phyloP scores from a whole-genome alignment of 2,797 vertebrate species.

The Melanotaenia maccullochi region DNA sequence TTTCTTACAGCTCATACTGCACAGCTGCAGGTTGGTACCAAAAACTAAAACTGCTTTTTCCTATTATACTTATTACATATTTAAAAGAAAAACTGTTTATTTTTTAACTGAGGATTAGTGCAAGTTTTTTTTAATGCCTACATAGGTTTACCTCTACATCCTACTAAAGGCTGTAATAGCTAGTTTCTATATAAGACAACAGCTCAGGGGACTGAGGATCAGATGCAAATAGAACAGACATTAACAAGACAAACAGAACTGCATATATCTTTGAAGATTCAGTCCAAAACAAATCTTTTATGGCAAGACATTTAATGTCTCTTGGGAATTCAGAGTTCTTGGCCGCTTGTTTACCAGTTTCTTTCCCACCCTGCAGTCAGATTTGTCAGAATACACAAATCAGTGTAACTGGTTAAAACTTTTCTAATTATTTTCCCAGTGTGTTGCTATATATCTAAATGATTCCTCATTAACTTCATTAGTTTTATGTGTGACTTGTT shows the following conservation, averaged over 20 bases:
- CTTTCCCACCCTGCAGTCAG: slow-evolving; percentile 10
- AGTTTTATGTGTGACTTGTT: background rate
- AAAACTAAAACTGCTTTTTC: too few relatives aligned
- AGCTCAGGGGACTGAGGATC: too few relatives aligned
- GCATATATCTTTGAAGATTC: slow-evolving; percentile 11
- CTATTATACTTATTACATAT: too few relatives aligned
- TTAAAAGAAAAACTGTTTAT: too few relatives aligned
- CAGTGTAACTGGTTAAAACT: background rate
- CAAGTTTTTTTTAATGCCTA: too few relatives aligned
- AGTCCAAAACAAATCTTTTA: slow-evolving; percentile 31
- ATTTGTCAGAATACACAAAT: slow-evolving; percentile 17
- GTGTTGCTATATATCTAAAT: background rate
- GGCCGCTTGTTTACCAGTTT: slow-evolving; percentile 23
- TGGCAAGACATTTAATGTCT: slow-evolving; percentile 23
- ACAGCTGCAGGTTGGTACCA: too few relatives aligned
- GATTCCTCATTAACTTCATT: background rate
- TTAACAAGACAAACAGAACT: background rate
- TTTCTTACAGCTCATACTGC: too few relatives aligned
- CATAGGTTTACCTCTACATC: too few relatives aligned
- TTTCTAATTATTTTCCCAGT: background rate
- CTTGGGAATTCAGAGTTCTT: background rate
- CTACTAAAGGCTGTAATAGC: too few relatives aligned
- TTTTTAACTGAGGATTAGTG: too few relatives aligned
- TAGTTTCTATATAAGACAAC: too few relatives aligned
- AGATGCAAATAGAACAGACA: too few relatives aligned